Evolutionary conservation across 1,140 invertebrate genomes (phyloP), one percentile per base, ranked within the genome.

Genomic region (Bombus superbus): DNA sequence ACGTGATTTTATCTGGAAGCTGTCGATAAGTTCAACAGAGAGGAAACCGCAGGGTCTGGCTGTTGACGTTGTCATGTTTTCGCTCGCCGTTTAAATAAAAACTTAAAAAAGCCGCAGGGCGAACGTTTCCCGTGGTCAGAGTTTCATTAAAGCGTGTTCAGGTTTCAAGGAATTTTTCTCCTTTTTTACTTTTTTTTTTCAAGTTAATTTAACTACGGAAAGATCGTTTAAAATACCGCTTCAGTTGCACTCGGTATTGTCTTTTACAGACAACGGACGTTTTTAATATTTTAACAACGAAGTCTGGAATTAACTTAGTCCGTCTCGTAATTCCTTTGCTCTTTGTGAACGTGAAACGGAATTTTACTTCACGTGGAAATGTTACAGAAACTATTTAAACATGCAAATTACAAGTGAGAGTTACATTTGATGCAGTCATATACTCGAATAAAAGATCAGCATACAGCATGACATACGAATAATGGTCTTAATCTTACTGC

Each of bases 71-170:
- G n/a, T 59, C 81, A 25, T 59, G 25, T 82, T 75, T 64, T 47
- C 38, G 62, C 25, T 11, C 40, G 57, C 47, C 59, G 42, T 82
- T 82, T 75, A 35, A 64, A 66, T 47, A 47, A 64, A 82, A 75
- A 82, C 64, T 74, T 68, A 68, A 68, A 28, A 75, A 75, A 38
- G 59, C 40, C 71, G 71, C 25, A 42, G 13, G 81, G 72, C 40
- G 15, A n/a, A n/a, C 11, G 28, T 25, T 40, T 71, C 6, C 38
- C 68, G 10, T 71, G 25, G 22, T 6, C 68, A 28, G 38, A 28
- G 68, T 38, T 71, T 38, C 66, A 38, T 38, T 38, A 38, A 38
- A 68, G 32, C 18, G 13, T 66, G 59, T 68, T 68, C 66, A 68
- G 18, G 18, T 38, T 25, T 9, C 66, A 68, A 68, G 35, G 22